These are phyloP conservation scores for Aphrophora alni DNA, from an alignment of 2,888 invertebrate genomes.

Conservation along the genomic window DNA sequence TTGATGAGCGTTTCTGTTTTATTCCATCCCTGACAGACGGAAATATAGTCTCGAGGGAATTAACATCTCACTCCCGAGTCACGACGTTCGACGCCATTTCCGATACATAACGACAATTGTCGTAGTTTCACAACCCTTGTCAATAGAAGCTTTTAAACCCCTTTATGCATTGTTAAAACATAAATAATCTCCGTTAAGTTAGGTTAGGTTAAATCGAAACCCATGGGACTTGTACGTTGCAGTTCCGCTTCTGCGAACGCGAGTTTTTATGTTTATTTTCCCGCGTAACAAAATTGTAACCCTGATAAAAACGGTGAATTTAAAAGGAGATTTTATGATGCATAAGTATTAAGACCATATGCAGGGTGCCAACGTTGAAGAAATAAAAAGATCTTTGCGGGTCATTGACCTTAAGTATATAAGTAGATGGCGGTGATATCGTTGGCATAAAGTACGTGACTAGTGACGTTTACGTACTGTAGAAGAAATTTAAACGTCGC, in stretches of 20 bases:
- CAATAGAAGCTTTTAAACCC: background rate
- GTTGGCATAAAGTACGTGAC: background rate
- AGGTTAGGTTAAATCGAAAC: background rate
- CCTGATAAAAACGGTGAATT: background rate
- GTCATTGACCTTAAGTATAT: background rate
- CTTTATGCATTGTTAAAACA: background rate
- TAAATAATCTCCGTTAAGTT: background rate
- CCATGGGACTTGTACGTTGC: background rate
- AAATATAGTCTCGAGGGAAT: background rate
- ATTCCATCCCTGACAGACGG: background rate
- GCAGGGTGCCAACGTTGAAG: background rate
- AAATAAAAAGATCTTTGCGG: background rate
- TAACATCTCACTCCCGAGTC: background rate
- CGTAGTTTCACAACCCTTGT: background rate
- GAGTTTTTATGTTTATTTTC: background rate
- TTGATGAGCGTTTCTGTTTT: background rate
- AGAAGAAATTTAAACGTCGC: background rate
- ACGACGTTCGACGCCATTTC: background rate
- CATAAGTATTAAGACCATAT: background rate
- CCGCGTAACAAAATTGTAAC: background rate
- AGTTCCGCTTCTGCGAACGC: background rate
- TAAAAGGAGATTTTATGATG: background rate
- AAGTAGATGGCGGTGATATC: background rate
- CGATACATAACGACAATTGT: slow-evolving; percentile 9
- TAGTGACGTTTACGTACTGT: background rate